Conservation (phyloP, 2,113 vertebrate species). For the Acanthisitta chloris region DNA sequence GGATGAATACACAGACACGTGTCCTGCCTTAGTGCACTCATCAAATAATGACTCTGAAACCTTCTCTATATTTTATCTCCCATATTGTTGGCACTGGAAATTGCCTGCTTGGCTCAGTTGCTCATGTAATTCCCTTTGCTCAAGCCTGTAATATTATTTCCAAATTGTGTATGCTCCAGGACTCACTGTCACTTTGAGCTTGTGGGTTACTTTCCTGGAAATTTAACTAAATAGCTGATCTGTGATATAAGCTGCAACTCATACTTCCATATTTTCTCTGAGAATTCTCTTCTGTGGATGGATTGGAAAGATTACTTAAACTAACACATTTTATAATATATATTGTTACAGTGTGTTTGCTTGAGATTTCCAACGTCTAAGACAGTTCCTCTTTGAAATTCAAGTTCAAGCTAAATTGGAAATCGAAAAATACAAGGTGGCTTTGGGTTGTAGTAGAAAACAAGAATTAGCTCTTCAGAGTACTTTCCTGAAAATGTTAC, state of each 20-base stretch:
- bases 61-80: background rate
- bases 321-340: background rate
- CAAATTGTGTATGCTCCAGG: background rate
- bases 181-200: background rate
- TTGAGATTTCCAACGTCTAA: background rate
- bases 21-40: background rate
- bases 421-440: background rate
- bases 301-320: background rate
- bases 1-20: background rate
- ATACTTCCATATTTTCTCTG: background rate
- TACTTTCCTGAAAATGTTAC: conserved; percentile 1
- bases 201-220: background rate
- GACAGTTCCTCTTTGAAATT: background rate
- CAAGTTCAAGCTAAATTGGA: background rate
- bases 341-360: background rate
- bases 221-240: background rate
- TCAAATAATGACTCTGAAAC: background rate
- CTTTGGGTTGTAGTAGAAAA: background rate
- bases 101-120: conserved; percentile 19
- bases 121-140: background rate
- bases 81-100: conserved; percentile 3
- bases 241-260: background rate
- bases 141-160: background rate
- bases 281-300: background rate
- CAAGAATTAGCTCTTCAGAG: background rate